Percentiles rank a stretch among this genome's conserved stretches.
phyloP scores from a whole-genome alignment of 2,113 vertebrate genomes.

The Mustelus asterias region DNA sequence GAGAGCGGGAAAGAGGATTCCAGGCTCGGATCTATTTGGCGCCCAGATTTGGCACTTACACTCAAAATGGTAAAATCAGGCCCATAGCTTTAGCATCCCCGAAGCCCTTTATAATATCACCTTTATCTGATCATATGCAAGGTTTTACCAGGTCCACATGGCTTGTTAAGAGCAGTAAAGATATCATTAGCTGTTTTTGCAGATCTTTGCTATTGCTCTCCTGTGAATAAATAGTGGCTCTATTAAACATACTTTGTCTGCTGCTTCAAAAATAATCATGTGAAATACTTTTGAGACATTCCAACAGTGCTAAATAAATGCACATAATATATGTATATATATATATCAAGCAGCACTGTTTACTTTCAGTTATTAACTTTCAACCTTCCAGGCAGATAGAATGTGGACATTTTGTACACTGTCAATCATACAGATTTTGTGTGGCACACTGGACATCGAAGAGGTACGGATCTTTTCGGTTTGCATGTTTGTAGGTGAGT shows the following conservation, averaged over 20 bases:
- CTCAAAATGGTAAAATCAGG: too few species aligned
- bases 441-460: background rate
- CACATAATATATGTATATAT: background rate
- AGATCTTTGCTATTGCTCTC: background rate
- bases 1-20: too few species aligned
- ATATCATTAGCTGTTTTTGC: background rate
- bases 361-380: background rate
- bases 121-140: background rate
- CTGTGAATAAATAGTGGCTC: background rate
- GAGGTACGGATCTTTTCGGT: background rate
- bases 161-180: background rate
- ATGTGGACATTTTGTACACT: background rate
- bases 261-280: background rate
- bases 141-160: background rate
- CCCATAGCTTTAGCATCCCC: background rate
- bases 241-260: background rate
- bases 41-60: too few species aligned
- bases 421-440: background rate
- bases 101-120: background rate
- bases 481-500: background rate
- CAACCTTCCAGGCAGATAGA: background rate
- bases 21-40: too few species aligned
- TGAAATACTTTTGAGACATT: too few species aligned
- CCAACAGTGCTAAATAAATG: background rate
- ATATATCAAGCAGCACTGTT: too few species aligned